These are phyloP conservation scores for Trachymyrmex septentrionalis DNA, from an alignment of 1,140 invertebrate genomes.

Conservation along the genomic window DNA sequence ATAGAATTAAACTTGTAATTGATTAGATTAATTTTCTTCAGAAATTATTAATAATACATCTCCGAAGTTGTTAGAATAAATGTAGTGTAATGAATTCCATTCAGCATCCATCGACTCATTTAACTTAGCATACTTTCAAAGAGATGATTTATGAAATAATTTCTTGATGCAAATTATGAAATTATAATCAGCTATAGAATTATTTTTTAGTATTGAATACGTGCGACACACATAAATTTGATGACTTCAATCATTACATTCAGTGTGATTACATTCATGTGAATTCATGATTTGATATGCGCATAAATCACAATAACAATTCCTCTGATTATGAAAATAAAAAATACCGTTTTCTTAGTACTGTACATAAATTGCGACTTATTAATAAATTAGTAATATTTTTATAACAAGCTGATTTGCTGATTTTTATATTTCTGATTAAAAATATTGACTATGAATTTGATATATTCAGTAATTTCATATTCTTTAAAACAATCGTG, in stretches of 20 bases:
- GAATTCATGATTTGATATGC: too few relatives aligned
- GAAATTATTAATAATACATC: background rate
- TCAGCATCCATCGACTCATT: background rate
- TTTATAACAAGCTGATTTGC: background rate
- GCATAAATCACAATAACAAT: background rate
- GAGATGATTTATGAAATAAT: too few relatives aligned
- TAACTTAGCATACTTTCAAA: background rate
- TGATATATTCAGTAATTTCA: background rate
- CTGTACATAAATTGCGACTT: background rate
- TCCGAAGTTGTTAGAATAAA: background rate
- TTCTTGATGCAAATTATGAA: background rate
- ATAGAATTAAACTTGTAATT: background rate
- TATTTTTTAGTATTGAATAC: too few relatives aligned
- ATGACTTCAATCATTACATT: too few relatives aligned
- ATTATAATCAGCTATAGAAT: background rate
- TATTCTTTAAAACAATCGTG: background rate
- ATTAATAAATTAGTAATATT: background rate
- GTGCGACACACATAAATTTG: too few relatives aligned
- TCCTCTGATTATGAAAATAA: too few relatives aligned
- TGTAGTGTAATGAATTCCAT: background rate
- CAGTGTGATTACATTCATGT: too few relatives aligned
- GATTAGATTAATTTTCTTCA: background rate
- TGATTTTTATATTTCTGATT: background rate
- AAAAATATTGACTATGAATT: background rate
- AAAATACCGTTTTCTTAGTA: too few relatives aligned